Conservation (phyloP, 2,113 vertebrate genomes). For the Thalassarche chlororhynchos region DNA sequence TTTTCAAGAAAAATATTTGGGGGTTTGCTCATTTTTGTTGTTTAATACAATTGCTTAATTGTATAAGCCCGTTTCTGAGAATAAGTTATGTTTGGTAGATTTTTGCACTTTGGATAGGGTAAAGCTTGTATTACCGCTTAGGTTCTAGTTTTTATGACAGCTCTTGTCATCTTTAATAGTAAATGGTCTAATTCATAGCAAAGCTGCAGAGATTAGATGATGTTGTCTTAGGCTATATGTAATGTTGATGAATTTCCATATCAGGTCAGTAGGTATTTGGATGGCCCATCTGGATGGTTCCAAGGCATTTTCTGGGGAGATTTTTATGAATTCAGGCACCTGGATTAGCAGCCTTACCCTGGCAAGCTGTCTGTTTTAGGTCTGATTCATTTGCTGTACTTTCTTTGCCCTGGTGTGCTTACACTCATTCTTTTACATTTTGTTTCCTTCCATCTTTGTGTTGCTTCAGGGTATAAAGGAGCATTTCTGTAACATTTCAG, state of each 20-base stretch:
- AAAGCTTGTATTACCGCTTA: not conserved
- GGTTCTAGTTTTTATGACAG: not conserved
- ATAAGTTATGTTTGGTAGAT: not conserved
- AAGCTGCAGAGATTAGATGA: not conserved
- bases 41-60: not conserved
- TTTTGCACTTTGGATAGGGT: not conserved
- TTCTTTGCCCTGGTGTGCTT: not conserved
- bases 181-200: not conserved
- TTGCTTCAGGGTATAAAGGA: not conserved
- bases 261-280: not conserved
- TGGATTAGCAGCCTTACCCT: not conserved
- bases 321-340: not conserved
- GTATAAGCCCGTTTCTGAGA: not conserved
- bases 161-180: not conserved
- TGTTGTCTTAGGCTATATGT: not conserved
- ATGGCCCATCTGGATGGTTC: accelerated
- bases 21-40: not conserved
- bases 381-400: not conserved
- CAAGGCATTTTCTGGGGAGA: not conserved
- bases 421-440: not conserved
- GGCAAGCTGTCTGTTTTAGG: not conserved
- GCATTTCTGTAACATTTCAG: not conserved
- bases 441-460: not conserved
- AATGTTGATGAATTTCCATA: not conserved
- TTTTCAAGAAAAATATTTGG: not conserved